Evolutionary conservation across 2,888 invertebrate genomes (phyloP), one percentile per base, ranked within the genome.

Genomic region (Lasius fuliginosus): DNA sequence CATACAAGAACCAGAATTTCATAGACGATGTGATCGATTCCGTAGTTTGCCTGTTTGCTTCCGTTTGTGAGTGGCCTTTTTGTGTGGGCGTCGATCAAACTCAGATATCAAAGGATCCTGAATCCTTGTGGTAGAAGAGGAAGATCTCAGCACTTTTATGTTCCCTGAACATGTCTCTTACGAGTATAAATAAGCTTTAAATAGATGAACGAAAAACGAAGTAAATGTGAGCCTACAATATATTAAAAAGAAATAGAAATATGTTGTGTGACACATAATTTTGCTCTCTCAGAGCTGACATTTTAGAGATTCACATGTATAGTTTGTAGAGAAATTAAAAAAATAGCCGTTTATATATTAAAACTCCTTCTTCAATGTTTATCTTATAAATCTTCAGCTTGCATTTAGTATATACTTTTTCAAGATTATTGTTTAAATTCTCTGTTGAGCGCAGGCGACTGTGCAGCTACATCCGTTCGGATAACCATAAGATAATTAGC

Each of bases 401-500:
- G 36, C 12, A 49, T 49, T 42, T 12, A 42, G 42, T 42, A 18
- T 23, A 42, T 60, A 42, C 6, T n/a, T 12, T 42, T 27, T 65
- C 11, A 12, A 18, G 3, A n/a, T 9, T 58, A 42, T 36, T 42
- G 1, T 56, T 42, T 11, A 12, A 77, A 58, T 42, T 42, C 11
- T 77, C 3, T 30, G 1, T 56, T 75, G 76, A 87, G 71, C 69
- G 36, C 62, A 71, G 40, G 53, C 33, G 77, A 84, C 76, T 76
- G 79, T 76, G 79, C 75, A 73, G 49, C 82, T 81, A 83, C 87
- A 69, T 88, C 83, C 83, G 71, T 64, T 83, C 73, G 75, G 83
- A 85, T 87, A 89, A 87, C 85, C 83, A 53, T 81, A 69, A 86
- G 87, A 89, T 89, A 89, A 89, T 89, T 89, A 87, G 73, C 85